Evolutionary conservation across 2,888 invertebrate species (phyloP).

Genomic region (Apoda limacodes): DNA sequence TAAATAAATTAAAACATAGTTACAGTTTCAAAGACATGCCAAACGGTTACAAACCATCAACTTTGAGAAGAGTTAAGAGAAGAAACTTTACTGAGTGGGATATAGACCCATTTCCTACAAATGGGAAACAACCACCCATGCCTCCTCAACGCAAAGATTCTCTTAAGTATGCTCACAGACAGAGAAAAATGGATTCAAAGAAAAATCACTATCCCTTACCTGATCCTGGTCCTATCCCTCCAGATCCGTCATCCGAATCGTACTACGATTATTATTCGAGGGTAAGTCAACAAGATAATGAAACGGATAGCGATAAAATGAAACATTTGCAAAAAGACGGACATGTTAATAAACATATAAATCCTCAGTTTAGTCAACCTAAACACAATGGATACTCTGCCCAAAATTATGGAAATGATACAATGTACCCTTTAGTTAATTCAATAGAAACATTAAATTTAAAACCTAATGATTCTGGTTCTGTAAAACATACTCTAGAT

Average conservation of each 20-base stretch:
- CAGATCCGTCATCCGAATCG: slow-evolving; percentile 59
- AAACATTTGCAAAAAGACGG: slow-evolving; percentile 48
- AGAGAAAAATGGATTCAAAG: slow-evolving; percentile 57
- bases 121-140: slow-evolving; percentile 46
- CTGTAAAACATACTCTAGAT: slow-evolving; percentile 41
- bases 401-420: slow-evolving; percentile 31
- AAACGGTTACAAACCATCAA: slow-evolving; percentile 72
- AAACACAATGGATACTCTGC: slow-evolving; percentile 22
- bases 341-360: slow-evolving; percentile 35
- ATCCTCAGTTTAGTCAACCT: slow-evolving; percentile 22
- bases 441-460: slow-evolving; percentile 61
- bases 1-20: slow-evolving; percentile 64
- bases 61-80: slow-evolving; percentile 65
- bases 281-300: slow-evolving; percentile 63
- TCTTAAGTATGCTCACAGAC: slow-evolving; percentile 62
- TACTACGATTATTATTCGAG: slow-evolving; percentile 65
- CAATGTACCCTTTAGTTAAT: slow-evolving; percentile 59
- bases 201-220: slow-evolving; percentile 53
- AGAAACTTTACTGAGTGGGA: slow-evolving; percentile 72
- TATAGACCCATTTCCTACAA: slow-evolving; percentile 49
- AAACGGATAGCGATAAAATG: slow-evolving; percentile 60
- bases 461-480: slow-evolving; percentile 46
- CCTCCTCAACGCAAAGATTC: slow-evolving; percentile 63
- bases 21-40: slow-evolving; percentile 72
- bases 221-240: slow-evolving; percentile 57